A percentile compares a stretch with the other conserved stretches of the same genome.
Evolutionary conservation across 1,140 invertebrate genomes (phyloP).

Genomic region (Anadara kagoshimensis): DNA sequence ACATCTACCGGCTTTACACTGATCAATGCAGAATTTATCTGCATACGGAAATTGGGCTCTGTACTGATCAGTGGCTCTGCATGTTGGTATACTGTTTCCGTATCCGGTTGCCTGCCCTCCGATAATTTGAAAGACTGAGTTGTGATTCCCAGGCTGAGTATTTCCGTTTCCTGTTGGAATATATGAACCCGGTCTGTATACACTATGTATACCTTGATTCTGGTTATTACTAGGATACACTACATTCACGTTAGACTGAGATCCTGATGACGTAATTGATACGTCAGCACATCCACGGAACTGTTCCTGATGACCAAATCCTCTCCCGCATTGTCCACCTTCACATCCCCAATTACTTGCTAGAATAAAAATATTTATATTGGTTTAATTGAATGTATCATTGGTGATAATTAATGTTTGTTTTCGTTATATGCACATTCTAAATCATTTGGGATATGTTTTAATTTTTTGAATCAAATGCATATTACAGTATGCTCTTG

Average conservation of each 20-base stretch:
- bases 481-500: background rate
- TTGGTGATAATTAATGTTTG: too few relatives aligned
- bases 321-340: slow-evolving; percentile 38
- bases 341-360: slow-evolving; percentile 50
- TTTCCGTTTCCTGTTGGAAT: background rate
- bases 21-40: slow-evolving; percentile 6
- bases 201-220: too few relatives aligned
- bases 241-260: too few relatives aligned
- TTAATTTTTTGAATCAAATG: background rate
- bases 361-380: background rate
- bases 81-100: background rate
- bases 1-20: slow-evolving; percentile 8
- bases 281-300: slow-evolving; percentile 63
- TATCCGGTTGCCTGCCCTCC: background rate
- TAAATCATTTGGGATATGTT: background rate
- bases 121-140: background rate
- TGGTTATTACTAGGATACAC: too few relatives aligned
- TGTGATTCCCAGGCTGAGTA: background rate
- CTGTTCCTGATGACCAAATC: slow-evolving; percentile 60
- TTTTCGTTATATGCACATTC: too few relatives aligned
- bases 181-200: too few relatives aligned
- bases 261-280: slow-evolving; percentile 29
- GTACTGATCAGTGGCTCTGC: background rate
- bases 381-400: background rate
- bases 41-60: slow-evolving; percentile 5